These are phyloP conservation scores for Epizoanthus ramosus DNA, from an alignment of 92 coral and sea anemone genomes.

Conservation along the genomic window DNA sequence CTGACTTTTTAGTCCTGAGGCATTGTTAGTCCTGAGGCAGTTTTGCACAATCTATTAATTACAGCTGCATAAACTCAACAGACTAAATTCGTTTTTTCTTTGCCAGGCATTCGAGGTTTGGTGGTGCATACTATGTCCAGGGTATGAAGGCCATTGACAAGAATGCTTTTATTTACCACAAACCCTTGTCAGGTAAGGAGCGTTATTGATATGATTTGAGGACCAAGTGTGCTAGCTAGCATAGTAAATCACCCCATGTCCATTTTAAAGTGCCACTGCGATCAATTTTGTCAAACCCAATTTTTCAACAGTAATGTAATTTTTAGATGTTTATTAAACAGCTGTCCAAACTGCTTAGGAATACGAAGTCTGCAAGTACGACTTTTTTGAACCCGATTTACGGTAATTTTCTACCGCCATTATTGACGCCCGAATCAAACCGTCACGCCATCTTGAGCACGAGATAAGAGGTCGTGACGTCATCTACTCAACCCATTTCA, in stretches of 20 bases:
- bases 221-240: neutral
- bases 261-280: neutral
- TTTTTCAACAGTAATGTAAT: no score
- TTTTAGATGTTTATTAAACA: no score
- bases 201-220: no score
- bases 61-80: neutral
- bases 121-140: constrained; percentile 90
- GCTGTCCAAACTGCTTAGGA: no score
- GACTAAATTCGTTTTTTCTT: neutral
- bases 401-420: no score
- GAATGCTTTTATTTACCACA: constrained; percentile 87
- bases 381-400: no score
- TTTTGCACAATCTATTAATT: neutral
- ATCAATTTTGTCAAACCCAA: no score
- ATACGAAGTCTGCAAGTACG: no score
- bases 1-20: neutral
- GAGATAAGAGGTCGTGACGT: no score
- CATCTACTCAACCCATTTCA: no score
- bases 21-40: neutral
- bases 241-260: neutral
- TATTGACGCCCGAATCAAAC: no score
- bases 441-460: no score
- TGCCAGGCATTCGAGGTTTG: constrained; percentile 91
- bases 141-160: constrained; percentile 91
- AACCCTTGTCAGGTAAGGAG: constrained; percentile 79